Evolutionary conservation across 2,888 invertebrate genomes (phyloP).

Genomic region (Micoletzkya japonica): DNA sequence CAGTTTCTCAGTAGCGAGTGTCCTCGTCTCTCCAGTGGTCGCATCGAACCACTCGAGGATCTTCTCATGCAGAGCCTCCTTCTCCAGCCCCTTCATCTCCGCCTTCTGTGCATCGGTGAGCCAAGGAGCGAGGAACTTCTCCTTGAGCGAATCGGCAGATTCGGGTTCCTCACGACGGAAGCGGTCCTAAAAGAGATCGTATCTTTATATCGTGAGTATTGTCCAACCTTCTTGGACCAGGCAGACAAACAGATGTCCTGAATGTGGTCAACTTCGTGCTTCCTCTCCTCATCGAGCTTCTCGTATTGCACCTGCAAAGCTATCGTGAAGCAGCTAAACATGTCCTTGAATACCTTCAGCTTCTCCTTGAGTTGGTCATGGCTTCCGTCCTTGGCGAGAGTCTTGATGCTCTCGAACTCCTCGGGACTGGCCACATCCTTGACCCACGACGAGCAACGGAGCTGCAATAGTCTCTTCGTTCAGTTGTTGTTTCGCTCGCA

Average conservation of each 20-base stretch:
- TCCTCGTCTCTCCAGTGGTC: constrained; percentile 34
- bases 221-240: constrained; percentile 34
- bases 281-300: constrained; percentile 36
- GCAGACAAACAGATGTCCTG: constrained; percentile 36
- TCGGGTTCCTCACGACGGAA: neutral
- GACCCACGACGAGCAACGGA: constrained; percentile 35
- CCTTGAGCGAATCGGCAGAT: neutral
- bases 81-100: constrained; percentile 25
- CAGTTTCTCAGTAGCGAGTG: constrained; percentile 32
- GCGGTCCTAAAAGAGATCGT: neutral
- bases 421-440: constrained; percentile 38
- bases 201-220: too few species aligned
- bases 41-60: constrained; percentile 9
- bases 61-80: neutral
- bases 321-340: neutral
- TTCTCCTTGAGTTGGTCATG: constrained; percentile 1
- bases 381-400: constrained; percentile 2
- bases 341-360: constrained; percentile 4
- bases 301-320: constrained; percentile 25
- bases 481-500: constrained; percentile 1
- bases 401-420: constrained; percentile 25
- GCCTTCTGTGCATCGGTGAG: constrained; percentile 16
- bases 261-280: constrained; percentile 45
- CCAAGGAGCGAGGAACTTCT: constrained; percentile 22
- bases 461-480: constrained; percentile 5